These are phyloP conservation scores for Loxodonta africana DNA, from an alignment of 2,113 vertebrate species.

Conservation along the genomic window DNA sequence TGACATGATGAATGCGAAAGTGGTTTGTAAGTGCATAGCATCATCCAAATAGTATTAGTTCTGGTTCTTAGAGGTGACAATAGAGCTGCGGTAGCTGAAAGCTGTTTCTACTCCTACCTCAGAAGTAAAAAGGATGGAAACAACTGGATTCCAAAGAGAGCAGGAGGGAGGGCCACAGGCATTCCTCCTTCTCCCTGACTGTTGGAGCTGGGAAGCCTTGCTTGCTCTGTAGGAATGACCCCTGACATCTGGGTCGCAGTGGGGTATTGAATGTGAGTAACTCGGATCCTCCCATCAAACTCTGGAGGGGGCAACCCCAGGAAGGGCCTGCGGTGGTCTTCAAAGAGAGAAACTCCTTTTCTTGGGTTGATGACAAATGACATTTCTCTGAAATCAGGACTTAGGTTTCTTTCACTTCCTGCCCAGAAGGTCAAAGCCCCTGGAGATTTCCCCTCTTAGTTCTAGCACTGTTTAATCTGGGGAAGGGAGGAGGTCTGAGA, in stretches of 20 bases:
- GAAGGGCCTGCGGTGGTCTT: conserved; percentile 70
- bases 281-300: conserved; percentile 71
- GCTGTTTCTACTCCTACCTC: background rate
- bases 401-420: conserved; percentile 81
- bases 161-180: background rate
- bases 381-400: conserved; percentile 83
- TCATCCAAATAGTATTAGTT: background rate
- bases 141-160: background rate
- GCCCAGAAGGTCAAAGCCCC: conserved; percentile 59
- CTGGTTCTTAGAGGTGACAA: background rate
- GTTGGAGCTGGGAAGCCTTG: background rate
- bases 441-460: conserved; percentile 68
- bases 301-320: conserved; percentile 71
- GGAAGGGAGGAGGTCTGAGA: conserved; percentile 44
- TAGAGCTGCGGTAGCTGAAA: background rate
- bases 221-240: conserved; percentile 57
- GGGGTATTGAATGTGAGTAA: conserved; percentile 43
- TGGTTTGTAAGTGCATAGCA: background rate
- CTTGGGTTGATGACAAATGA: conserved; percentile 78
- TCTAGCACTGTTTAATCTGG: conserved; percentile 36
- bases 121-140: conserved; percentile 44
- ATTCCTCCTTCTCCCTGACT: background rate
- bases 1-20: background rate
- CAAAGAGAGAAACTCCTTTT: conserved; percentile 72
- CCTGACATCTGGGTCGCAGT: background rate